Evolutionary conservation across 2,113 vertebrate species (phyloP).

Genomic region (Hiodon tergisus): DNA sequence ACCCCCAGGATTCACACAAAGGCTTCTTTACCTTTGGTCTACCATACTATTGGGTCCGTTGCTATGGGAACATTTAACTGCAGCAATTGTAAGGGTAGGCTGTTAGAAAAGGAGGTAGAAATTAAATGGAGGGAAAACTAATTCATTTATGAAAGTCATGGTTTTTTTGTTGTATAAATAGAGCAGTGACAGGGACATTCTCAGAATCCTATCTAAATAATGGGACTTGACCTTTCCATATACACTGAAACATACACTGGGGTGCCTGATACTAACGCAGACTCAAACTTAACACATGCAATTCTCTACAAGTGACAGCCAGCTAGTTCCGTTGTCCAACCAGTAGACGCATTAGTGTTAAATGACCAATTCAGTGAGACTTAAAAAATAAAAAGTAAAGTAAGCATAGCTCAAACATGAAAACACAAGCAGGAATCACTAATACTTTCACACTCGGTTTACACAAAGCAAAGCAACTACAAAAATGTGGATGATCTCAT

Average conservation of each 20-base stretch:
- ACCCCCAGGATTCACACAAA: too few species aligned
- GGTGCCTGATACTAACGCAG: not conserved
- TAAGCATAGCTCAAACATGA: constrained; percentile 41
- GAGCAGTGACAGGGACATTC: too few species aligned
- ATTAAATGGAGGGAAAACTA: too few species aligned
- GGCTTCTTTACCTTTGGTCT: too few species aligned
- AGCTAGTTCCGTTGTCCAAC: constrained; percentile 18
- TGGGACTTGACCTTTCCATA: not conserved
- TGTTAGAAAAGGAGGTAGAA: too few species aligned
- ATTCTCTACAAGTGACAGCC: not conserved
- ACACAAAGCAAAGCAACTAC: constrained; percentile 15
- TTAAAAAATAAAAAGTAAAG: constrained; percentile 30
- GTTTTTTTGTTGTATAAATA: too few species aligned
- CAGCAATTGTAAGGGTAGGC: too few species aligned
- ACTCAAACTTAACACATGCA: not conserved
- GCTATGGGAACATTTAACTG: too few species aligned
- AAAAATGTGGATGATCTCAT: constrained; percentile 53
- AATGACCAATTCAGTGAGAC: constrained; percentile 12
- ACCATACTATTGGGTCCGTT: too few species aligned
- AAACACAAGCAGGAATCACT: constrained; percentile 22
- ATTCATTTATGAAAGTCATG: too few species aligned
- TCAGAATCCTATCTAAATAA: too few species aligned
- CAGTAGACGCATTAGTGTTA: constrained; percentile 22
- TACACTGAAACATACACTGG: not conserved
- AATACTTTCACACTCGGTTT: constrained; percentile 23